Conservation (phyloP, 1,140 invertebrate genomes). For the Pseudobourletiella spinata region DNA sequence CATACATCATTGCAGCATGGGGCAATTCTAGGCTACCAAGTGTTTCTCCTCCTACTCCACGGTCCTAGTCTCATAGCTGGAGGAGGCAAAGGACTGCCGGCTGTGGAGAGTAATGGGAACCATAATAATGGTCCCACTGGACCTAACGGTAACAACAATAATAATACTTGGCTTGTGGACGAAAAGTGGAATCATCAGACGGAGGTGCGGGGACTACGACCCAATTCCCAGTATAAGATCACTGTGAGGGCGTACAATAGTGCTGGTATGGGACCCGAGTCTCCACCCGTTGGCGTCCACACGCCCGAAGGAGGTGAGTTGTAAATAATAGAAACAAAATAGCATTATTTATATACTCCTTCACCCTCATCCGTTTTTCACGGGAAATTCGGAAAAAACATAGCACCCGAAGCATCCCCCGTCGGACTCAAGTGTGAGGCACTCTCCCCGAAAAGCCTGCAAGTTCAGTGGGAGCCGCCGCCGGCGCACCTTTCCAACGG, state of each 20-base stretch:
- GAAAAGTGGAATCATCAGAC: constrained; percentile 25
- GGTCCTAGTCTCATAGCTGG: not conserved
- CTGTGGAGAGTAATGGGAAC: not conserved
- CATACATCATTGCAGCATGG: constrained; percentile 15
- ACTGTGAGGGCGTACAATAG: constrained; percentile 74
- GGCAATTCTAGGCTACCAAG: constrained; percentile 48
- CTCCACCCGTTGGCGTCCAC: constrained; percentile 57
- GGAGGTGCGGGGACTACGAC: constrained; percentile 56
- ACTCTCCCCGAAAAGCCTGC: constrained; percentile 67
- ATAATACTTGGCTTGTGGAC: constrained; percentile 15
- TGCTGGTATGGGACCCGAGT: constrained; percentile 71
- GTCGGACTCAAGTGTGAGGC: constrained; percentile 59
- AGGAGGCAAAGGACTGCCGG: not conserved
- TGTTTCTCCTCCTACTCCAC: constrained; percentile 35
- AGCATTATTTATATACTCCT: not conserved
- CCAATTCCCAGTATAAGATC: constrained; percentile 71
- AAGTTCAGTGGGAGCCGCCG: constrained; percentile 73
- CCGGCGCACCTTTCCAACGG: constrained; percentile 68
- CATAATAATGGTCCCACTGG: constrained; percentile 18
- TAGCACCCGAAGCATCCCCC: constrained; percentile 66
- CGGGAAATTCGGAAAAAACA: too few relatives aligned
- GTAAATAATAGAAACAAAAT: constrained; percentile 2
- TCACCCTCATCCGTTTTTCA: too few relatives aligned
- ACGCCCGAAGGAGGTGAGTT: constrained; percentile 72
- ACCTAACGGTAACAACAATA: not conserved